Evolutionary conservation across 2,113 vertebrate genomes (phyloP), one percentile per base, ranked within the genome.

Genomic region (Chrysemys picta): DNA sequence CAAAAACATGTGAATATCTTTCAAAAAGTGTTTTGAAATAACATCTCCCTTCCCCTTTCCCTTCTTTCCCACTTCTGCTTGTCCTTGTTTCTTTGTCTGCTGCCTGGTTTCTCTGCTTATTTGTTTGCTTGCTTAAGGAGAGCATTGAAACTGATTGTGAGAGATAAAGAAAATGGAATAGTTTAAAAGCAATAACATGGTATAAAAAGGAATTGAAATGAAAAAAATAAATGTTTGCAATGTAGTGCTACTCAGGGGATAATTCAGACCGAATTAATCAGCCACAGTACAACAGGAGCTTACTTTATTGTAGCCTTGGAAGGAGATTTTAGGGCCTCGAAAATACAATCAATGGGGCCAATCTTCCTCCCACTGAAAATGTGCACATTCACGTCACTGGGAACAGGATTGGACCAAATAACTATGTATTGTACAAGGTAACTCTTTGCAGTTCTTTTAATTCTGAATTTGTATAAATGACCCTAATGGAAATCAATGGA

Each of bases 211-310:
- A 89, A 95, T 72, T 72, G 78, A 94, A 96, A 88, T 84, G 0
- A 80, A 93, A 93, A 92, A 84, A 76, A 45, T 3, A 82, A 49
- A 72, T 29, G 38, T 89, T 95, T 90, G 42, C 69, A 89, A 50
- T 81, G 62, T 80, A 95, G 62, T 91, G 57, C 35, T 95, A 54
- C 31, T 91, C 13, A 10, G 94, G 89, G 91, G 95, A 92, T 91
- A 96, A 95, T 96, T 95, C 62, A 53, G 89, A 81, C 10, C 69
- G 83, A 95, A 95, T 94, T 95, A 91, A 89, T 93, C 47, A 94
- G 76, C 62, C n/a, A 80, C 21, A 93, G 19, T 94, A 57, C 90
- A 95, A 91, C 16, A 78, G 53, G 17, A 50, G 10, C 83, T 92
- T 85, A 11, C 38, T 88, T 93, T 96, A 92, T 79, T 88, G 72